phyloP scores from a whole-genome alignment of 2,113 vertebrate genomes.

The Cheirogaleus medius region DNA sequence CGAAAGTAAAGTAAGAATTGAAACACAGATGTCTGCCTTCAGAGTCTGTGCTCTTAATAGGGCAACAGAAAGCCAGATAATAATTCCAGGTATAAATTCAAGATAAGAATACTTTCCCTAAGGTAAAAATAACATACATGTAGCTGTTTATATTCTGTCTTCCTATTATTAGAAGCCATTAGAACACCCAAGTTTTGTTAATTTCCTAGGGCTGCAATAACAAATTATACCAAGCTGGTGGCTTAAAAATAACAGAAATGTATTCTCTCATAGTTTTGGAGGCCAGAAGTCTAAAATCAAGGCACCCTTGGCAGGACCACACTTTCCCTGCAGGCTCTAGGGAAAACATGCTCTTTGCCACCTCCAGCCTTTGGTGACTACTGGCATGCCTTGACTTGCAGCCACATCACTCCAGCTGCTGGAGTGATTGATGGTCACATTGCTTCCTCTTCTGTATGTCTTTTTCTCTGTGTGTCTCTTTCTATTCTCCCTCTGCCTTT shows the following conservation, averaged over 20 bases:
- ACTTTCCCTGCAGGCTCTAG: no score
- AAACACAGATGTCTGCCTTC: background rate
- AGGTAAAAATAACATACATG: background rate
- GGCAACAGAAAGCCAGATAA: background rate
- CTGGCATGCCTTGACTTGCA: background rate
- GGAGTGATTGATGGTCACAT: background rate
- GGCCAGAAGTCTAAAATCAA: background rate
- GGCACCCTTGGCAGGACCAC: background rate
- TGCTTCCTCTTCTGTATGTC: background rate
- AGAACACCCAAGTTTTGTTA: background rate
- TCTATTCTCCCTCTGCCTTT: background rate
- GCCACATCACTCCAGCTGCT: rapidly evolving
- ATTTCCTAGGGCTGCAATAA: background rate
- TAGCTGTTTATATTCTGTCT: background rate
- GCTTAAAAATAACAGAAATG: background rate
- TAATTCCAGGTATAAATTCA: background rate
- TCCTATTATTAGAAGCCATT: background rate
- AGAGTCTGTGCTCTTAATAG: background rate
- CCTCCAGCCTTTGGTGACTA: background rate
- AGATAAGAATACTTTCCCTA: background rate
- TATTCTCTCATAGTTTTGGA: background rate
- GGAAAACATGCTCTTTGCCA: background rate
- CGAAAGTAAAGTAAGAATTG: background rate
- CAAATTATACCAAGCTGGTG: background rate
- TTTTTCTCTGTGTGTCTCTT: background rate